These are phyloP conservation scores for Leucoptera coffeella DNA, from an alignment of 2,888 invertebrate genomes.

Conservation along the genomic window DNA sequence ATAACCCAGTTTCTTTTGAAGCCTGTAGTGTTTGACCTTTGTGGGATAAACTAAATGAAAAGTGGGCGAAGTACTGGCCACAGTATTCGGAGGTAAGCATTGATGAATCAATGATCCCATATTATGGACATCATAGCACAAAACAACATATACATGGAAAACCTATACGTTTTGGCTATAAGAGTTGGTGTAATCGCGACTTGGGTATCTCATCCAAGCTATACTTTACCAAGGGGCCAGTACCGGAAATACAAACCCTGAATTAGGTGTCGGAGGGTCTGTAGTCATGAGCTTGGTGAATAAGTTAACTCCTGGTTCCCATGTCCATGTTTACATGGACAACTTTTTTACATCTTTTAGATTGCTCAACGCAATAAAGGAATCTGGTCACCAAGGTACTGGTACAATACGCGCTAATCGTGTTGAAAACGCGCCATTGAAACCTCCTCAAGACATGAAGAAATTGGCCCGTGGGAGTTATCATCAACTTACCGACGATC, in stretches of 20 bases:
- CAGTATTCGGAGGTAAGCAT: too few species aligned
- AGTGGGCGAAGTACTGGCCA: too few species aligned
- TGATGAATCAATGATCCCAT: constrained; percentile 16
- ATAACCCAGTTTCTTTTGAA: too few species aligned
- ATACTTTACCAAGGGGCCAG: constrained; percentile 11
- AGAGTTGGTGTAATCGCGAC: constrained; percentile 10
- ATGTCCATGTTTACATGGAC: neutral
- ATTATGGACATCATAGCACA: constrained; percentile 12
- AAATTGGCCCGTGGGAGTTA: neutral
- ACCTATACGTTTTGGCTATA: constrained; percentile 11
- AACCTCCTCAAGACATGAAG: neutral
- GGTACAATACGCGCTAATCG: neutral
- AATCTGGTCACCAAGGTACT: neutral
- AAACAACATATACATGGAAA: constrained; percentile 11
- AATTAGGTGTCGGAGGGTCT: constrained; percentile 5
- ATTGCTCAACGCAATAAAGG: neutral
- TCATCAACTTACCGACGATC: neutral
- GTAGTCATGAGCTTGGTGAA: constrained; percentile 5
- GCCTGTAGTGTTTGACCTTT: too few species aligned
- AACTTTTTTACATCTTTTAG: constrained; percentile 1
- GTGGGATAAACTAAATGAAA: too few species aligned
- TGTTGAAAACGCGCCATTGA: constrained; percentile 1
- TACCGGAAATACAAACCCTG: constrained; percentile 5
- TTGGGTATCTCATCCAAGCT: constrained; percentile 11
- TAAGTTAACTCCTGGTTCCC: too few species aligned